Evolutionary conservation across 2,113 vertebrate species (phyloP), one percentile per base, ranked within the genome.

Genomic region (Megaceryle maxima): DNA sequence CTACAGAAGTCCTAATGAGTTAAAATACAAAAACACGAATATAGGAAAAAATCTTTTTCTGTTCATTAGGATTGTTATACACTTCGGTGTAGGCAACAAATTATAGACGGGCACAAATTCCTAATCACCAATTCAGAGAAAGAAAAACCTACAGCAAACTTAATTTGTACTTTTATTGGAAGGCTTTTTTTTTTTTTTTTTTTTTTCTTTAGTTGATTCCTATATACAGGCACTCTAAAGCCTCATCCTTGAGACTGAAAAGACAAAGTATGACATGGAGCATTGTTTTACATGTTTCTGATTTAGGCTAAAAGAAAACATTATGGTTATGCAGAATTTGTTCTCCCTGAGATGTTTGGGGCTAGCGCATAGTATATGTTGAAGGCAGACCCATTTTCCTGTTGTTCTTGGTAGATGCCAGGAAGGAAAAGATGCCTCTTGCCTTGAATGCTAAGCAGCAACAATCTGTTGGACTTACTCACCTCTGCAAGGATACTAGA

Each of bases 381-480:
- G 31, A 74, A 80, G 72, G 39, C 25, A 77, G 51, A 90, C 13
- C 15, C 44, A 56, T 83, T 50, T 81, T 80, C 37, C 76, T 84
- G 46, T 24, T 0, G 0, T 41, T 31, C 10, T 6, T 51, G 8
- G 25, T 8, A 53, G 68, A 55, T 41, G 60, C 1, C 20, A 53
- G 50, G 28, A 79, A 50, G 9, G 35, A 76, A 87, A 67, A 89
- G 33, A 66, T 22, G 28, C 6, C 50, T 76, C 44, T 69, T 76
- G 21, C 17, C 24, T 35, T 44, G 11, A 78, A 46, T 18, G 24
- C 16, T 1, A 3, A 91, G 70, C 19, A 83, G 50, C 63, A 77
- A 53, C 41, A 33, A 43, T 16, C 57, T 39, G 16, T 33, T 11
- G 2, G 16, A 88, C 11, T 12, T 43, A 44, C 13, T 60, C 24